Conservation (phyloP, 2,888 invertebrate genomes). For the Scrobipalpa costella region DNA sequence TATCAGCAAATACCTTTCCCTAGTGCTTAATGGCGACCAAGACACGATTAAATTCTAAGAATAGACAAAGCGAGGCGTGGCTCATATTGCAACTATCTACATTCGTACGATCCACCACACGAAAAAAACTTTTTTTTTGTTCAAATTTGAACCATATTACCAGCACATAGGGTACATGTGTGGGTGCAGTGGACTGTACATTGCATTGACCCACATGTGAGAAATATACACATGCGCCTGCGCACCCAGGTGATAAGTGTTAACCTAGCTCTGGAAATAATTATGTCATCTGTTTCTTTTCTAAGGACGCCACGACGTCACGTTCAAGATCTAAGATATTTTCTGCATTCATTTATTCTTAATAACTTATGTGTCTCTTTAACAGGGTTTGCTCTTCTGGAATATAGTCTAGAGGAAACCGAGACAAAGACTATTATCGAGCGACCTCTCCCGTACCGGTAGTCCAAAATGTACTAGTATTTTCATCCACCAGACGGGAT, state of each 20-base stretch:
- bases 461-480: no score
- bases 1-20: not conserved
- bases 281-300: not conserved
- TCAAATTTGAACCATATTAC: not conserved
- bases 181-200: slow-evolving; percentile 31
- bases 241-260: slow-evolving; percentile 46
- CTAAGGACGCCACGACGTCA: slow-evolving; percentile 14
- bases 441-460: no score
- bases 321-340: no score
- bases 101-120: slow-evolving; percentile 25
- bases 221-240: slow-evolving; percentile 32
- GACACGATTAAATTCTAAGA: slow-evolving; percentile 22
- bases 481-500: no score
- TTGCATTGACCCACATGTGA: slow-evolving; percentile 76
- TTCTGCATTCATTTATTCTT: not conserved
- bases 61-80: slow-evolving; percentile 58
- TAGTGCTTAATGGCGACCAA: slow-evolving; percentile 11
- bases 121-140: not conserved
- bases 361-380: no score
- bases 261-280: slow-evolving; percentile 19
- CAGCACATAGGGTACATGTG: not conserved
- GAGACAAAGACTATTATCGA: no score
- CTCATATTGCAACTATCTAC: slow-evolving; percentile 53
- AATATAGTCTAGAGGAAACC: no score
- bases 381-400: no score